Base-by-base conservation (phyloP, 2,888 invertebrate genomes). In the Ormyrus nitidulus region DNA sequence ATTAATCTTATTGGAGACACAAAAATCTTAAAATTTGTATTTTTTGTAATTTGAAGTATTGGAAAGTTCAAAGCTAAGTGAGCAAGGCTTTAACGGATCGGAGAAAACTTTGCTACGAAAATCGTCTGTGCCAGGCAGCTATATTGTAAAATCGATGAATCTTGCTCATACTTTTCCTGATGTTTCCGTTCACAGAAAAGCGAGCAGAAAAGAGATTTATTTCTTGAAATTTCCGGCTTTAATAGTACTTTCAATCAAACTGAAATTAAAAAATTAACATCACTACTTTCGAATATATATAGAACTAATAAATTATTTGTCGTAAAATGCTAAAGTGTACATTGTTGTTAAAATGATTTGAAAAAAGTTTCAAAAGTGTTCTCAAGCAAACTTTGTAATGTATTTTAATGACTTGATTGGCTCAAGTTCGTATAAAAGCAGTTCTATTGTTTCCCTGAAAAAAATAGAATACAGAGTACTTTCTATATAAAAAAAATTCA, bases 131-230 rank as follows among this genome's bases (percentile, higher is more conserved):
- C 44, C 44, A 72, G 72, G 53, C 62, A 62, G 62, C 44, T 72
- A 44, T 44, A 72, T 61, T 71, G 51, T 49, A 71, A 71, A 71
- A 71, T 71, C 59, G 71, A 71, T 71, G 61, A 34, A 62, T 72
- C 72, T 72, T 72, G 62, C 44, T 72, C 72, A 62, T 62, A 72
- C 62, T 61, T 62, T 13, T 51, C 13, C 54, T 62, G 53, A 51
- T 61, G 44, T 62, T 72, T 72, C 62, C 10, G 34, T n/a, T 34
- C 8, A 9, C 10, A 13, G 7, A 13, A 49, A 46, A 46, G 7
- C 5, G n/a, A 58, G 11, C n/a, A 53, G 51, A 19, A 7, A 49
- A 11, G 19, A 51, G 71, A 58, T 71, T 71, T 71, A 71, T 71
- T 71, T 71, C 19, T 59, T 59, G n/a, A 8, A 71, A 71, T 71